Conservation (phyloP, 2,797 vertebrate species). For the Fratercula arctica region DNA sequence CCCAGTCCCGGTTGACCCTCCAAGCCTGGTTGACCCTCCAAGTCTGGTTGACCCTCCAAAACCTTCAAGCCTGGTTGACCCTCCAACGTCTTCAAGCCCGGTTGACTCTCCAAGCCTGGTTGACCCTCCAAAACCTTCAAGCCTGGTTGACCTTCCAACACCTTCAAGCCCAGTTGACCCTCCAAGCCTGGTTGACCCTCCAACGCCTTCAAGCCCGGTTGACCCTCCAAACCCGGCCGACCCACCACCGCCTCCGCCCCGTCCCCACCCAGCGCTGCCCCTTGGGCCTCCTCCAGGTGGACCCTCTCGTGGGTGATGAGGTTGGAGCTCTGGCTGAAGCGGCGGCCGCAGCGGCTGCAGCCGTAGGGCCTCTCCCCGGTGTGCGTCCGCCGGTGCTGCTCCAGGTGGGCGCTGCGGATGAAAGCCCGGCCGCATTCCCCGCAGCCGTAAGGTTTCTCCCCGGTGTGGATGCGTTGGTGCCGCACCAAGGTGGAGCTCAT, state of each 20-base stretch:
- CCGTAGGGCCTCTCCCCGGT: not conserved
- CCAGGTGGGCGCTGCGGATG: not conserved
- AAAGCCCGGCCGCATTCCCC: not conserved
- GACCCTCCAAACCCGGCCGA: not conserved
- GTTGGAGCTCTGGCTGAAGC: slow-evolving; percentile 49
- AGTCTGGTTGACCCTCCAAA: too few relatives aligned
- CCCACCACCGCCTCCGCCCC: not conserved
- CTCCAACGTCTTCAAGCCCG: too few relatives aligned
- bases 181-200: too few relatives aligned
- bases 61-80: too few relatives aligned
- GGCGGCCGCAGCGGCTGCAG: not conserved
- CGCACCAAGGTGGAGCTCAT: not conserved
- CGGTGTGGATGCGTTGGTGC: not conserved
- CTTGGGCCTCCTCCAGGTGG: not conserved
- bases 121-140: too few relatives aligned
- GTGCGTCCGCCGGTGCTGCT: not conserved
- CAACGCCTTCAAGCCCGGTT: too few relatives aligned
- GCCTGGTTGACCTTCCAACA: not conserved
- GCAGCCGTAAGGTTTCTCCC: too few relatives aligned
- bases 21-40: too few relatives aligned
- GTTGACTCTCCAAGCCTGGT: too few relatives aligned
- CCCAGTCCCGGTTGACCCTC: too few relatives aligned
- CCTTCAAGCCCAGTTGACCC: too few relatives aligned
- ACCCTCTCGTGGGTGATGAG: not conserved
- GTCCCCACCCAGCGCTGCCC: not conserved